These are phyloP conservation scores for Danio tinwini DNA, from an alignment of 2,797 vertebrate genomes.

Conservation along the genomic window DNA sequence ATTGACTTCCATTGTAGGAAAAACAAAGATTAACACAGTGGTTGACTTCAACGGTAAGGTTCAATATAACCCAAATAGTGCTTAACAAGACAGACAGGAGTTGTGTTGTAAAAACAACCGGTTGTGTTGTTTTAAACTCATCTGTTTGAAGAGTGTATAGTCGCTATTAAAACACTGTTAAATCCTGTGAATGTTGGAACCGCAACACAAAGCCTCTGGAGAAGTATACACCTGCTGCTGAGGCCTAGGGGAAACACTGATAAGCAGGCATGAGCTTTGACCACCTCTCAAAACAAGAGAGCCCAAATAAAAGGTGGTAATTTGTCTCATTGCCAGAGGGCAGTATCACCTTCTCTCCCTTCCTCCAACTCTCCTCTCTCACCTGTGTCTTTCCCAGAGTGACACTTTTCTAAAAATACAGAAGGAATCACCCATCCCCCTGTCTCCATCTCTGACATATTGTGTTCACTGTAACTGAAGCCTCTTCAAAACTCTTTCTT, in stretches of 20 bases:
- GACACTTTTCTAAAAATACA: constrained; percentile 64
- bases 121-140: too few species aligned
- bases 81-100: too few species aligned
- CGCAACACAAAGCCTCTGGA: constrained; percentile 8
- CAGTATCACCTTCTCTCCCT: constrained; percentile 71
- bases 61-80: too few species aligned
- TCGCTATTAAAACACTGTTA: constrained; percentile 11
- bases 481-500: constrained; percentile 54
- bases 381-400: constrained; percentile 68
- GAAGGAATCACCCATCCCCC: constrained; percentile 55
- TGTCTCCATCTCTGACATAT: constrained; percentile 67
- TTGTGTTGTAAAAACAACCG: too few species aligned
- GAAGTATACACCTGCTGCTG: constrained; percentile 19
- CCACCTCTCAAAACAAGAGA: constrained; percentile 63
- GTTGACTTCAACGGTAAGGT: too few species aligned
- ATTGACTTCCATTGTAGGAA: too few species aligned
- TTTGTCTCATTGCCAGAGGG: constrained; percentile 66
- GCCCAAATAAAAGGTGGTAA: constrained; percentile 64
- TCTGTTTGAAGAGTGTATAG: too few species aligned
- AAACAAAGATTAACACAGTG: too few species aligned
- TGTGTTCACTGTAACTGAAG: constrained; percentile 76
- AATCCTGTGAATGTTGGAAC: constrained; percentile 27
- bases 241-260: constrained; percentile 64
- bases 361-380: constrained; percentile 63
- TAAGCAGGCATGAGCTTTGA: constrained; percentile 66